Evolutionary conservation across 1,140 invertebrate genomes (phyloP).

Genomic region (Aradophagus sp.): DNA sequence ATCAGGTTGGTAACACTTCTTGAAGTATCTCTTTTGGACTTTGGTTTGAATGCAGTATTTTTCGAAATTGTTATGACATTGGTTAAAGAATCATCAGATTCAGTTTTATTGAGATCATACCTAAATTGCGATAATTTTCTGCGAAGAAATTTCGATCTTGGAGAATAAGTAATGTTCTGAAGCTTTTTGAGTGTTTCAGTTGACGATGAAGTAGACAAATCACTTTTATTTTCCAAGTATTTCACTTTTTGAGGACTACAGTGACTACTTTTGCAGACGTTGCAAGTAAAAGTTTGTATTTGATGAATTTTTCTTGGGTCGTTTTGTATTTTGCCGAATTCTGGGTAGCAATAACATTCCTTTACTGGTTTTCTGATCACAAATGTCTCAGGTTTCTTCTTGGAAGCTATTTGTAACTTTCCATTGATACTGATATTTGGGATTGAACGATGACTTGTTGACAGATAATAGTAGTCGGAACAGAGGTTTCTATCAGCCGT

Average conservation of each 20-base stretch:
- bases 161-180: constrained; percentile 62
- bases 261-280: constrained; percentile 1
- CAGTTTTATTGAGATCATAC: not conserved
- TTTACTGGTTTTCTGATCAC: constrained; percentile 58
- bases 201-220: constrained; percentile 19
- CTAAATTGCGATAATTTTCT: constrained; percentile 34
- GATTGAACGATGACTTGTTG: constrained; percentile 2
- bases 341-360: constrained; percentile 64
- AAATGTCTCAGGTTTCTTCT: constrained; percentile 36
- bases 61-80: not conserved
- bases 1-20: not conserved
- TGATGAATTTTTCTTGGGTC: constrained; percentile 36
- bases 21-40: not conserved
- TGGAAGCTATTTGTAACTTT: constrained; percentile 58
- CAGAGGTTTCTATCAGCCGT: constrained; percentile 25
- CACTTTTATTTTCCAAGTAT: constrained; percentile 7
- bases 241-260: constrained; percentile 45
- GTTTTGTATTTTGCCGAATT: constrained; percentile 35
- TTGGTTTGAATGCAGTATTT: not conserved
- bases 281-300: constrained; percentile 19
- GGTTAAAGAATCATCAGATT: not conserved
- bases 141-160: constrained; percentile 65
- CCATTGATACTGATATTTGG: constrained; percentile 38
- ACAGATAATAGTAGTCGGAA: constrained; percentile 19
- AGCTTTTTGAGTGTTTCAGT: constrained; percentile 62